Conservation (phyloP, 1,140 invertebrate species). For the Apis florea region DNA sequence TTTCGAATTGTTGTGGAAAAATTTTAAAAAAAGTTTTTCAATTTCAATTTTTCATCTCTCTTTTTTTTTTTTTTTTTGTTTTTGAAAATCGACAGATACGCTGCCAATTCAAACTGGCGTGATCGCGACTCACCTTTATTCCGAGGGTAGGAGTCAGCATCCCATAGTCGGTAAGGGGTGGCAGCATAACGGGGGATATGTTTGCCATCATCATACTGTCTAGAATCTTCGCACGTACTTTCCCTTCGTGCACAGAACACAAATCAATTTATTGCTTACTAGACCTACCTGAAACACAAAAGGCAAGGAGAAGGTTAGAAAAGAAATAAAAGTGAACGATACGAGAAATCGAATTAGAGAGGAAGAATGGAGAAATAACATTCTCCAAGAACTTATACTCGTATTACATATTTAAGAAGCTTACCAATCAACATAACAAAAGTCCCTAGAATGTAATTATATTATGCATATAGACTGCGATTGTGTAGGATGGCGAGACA, state of each 20-base stretch:
- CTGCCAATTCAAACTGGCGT: slow-evolving; percentile 31
- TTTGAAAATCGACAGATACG: background rate
- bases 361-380: background rate
- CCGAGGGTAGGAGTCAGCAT: slow-evolving; percentile 78
- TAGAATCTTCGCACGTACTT: slow-evolving; percentile 67
- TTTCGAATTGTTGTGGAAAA: too few relatives aligned
- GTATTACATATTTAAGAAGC: too few relatives aligned
- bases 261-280: slow-evolving; percentile 70
- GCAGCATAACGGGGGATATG: slow-evolving; percentile 79
- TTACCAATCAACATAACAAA: too few relatives aligned
- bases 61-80: background rate
- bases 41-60: background rate
- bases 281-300: slow-evolving; percentile 78
- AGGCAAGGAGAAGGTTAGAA: slow-evolving; percentile 20
- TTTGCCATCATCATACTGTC: slow-evolving; percentile 81
- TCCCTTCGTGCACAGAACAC: slow-evolving; percentile 65
- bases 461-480: too few relatives aligned
- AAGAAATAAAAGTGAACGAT: background rate
- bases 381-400: too few relatives aligned
- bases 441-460: too few relatives aligned
- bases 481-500: too few relatives aligned
- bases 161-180: slow-evolving; percentile 78
- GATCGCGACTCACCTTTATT: slow-evolving; percentile 76
- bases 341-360: background rate
- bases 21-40: background rate